Base-by-base conservation (phyloP, 2,888 invertebrate species). In the Ypsolopha sequella region DNA sequence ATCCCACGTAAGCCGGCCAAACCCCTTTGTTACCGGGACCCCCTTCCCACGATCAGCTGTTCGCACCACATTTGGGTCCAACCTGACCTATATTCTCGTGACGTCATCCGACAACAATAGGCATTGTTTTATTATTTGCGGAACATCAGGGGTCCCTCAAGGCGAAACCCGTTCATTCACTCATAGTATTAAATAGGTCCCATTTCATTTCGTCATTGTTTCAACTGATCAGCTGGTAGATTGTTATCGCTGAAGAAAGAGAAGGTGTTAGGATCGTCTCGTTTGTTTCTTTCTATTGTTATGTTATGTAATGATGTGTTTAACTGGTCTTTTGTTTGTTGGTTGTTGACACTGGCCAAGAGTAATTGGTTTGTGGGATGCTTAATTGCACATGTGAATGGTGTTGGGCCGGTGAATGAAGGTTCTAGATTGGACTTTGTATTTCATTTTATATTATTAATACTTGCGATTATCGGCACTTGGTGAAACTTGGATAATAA, bases 101-200 rank as follows among this genome's bases (percentile, higher is more conserved):
- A 86, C 86, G 86, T 82, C 68, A 68, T 61, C 62, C 70, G 69
- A 75, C 76, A 78, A 85, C 86, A 85, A 85, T 85, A 81, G 80
- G 79, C 73, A 86, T 86, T 86, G 85, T 86, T 84, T 81, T 80
- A 81, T 77, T 51, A 80, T 84, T 84, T 76, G 81, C 81, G 73
- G 70, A 73, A 68, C 74, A 74, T 74, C 78, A 79, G 80, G 80
- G 76, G 78, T 75, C 70, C 80, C 76, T 75, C 81, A 81, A 81
- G 81, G 80, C 71, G 65, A 62, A 45, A 41, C 54, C 59, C 62
- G 80, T 82, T 86, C 85, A 76, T 82, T 82, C 85, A 84, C 84
- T 74, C 81, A 76, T 75, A 76, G 75, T 72, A 24, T 73, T 70
- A 75, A 77, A 79, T 77, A 78, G 80, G 73, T 41, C 33, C 39